Conservation (phyloP, 2,888 invertebrate species). For the Pollenia angustigena region DNA sequence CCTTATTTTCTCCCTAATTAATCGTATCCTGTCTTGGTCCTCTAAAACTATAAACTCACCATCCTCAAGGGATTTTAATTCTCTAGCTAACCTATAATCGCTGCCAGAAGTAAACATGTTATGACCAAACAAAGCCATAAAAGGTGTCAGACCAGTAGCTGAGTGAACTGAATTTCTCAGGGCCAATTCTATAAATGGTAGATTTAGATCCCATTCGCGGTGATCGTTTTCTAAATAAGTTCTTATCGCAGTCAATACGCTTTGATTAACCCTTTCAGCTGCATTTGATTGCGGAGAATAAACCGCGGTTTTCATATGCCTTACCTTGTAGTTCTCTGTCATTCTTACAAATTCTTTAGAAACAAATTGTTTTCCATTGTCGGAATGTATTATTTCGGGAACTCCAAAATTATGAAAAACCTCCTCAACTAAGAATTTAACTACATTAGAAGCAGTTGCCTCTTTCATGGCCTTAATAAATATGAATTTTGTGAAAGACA, state of each 20-base stretch:
- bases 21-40: background rate
- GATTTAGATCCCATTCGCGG: background rate
- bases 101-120: background rate
- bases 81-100: background rate
- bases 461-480: conserved; percentile 12
- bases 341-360: conserved; percentile 3
- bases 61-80: background rate
- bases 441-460: conserved; percentile 1
- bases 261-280: conserved; percentile 44
- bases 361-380: conserved; percentile 46
- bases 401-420: conserved; percentile 33
- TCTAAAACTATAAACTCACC: background rate
- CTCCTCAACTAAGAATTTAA: conserved; percentile 11
- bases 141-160: background rate
- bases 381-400: conserved; percentile 14
- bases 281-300: conserved; percentile 49
- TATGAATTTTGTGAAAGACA: conserved; percentile 17
- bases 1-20: background rate
- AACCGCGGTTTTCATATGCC: conserved; percentile 27
- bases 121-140: background rate
- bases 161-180: background rate
- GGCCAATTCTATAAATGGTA: background rate
- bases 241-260: conserved; percentile 12
- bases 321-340: conserved; percentile 5
- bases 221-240: conserved; percentile 15